Percentiles rank a stretch among this genome's conserved stretches.
Conservation (phyloP, 2,797 vertebrate genomes). For the Brachyalestes nurse region DNA sequence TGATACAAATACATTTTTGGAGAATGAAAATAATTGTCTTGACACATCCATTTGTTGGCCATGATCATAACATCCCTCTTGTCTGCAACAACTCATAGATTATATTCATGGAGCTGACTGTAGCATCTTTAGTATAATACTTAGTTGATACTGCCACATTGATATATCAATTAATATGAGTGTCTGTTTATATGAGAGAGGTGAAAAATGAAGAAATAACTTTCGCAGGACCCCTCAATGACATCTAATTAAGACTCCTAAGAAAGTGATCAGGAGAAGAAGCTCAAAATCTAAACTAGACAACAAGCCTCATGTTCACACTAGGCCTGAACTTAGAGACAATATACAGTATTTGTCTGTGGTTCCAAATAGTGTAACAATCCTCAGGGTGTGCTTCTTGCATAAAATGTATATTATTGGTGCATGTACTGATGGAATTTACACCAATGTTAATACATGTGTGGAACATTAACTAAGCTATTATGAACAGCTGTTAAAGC, state of each 20-base stretch:
- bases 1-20: too few species aligned
- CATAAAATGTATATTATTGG: not conserved
- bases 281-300: not conserved
- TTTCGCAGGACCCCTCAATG: not conserved
- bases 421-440: not conserved
- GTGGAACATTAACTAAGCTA: not conserved
- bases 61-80: not conserved
- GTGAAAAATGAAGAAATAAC: not conserved
- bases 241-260: not conserved
- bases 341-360: not conserved
- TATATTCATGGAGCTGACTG: not conserved
- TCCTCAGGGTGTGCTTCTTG: not conserved
- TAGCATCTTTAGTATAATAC: not conserved
- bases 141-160: not conserved
- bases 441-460: not conserved
- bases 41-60: not conserved
- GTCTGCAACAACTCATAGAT: not conserved
- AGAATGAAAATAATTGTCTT: not conserved
- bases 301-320: not conserved
- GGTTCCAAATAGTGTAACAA: not conserved
- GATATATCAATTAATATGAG: too few species aligned
- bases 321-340: not conserved
- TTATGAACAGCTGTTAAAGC: slow-evolving; percentile 11
- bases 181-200: not conserved
- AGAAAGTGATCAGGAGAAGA: not conserved